A percentile compares a stretch with the other conserved stretches of the same genome.
These are phyloP conservation scores for Carollia perspicillata DNA, from an alignment of 2,113 vertebrate species.

Conservation along the genomic window DNA sequence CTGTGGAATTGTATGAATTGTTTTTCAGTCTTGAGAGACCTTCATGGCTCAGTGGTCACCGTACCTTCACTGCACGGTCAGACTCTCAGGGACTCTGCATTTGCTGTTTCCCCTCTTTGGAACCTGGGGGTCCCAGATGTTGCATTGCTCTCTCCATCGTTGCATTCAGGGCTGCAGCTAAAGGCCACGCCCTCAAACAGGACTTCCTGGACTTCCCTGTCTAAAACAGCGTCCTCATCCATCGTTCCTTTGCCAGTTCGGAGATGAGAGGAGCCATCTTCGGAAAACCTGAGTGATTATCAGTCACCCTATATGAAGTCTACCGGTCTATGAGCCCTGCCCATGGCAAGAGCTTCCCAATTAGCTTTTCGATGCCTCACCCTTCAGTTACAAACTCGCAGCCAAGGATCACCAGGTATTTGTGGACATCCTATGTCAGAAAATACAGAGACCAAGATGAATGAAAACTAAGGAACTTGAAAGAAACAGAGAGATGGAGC, in stretches of 20 bases:
- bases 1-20: not conserved
- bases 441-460: constrained; percentile 8
- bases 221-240: not conserved
- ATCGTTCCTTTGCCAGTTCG: not conserved
- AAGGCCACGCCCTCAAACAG: not conserved
- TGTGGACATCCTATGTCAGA: not conserved
- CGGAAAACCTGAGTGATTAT: not conserved
- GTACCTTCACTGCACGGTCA: not conserved
- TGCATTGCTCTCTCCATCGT: accelerated
- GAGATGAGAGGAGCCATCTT: not conserved
- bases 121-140: not conserved
- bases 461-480: not conserved
- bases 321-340: not conserved
- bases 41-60: not conserved
- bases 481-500: not conserved
- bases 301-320: not conserved
- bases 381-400: not conserved
- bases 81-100: not conserved
- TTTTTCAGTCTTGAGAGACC: not conserved
- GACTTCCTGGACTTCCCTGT: not conserved
- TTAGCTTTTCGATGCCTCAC: not conserved
- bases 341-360: not conserved
- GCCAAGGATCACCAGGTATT: not conserved
- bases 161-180: not conserved
- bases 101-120: not conserved